Evolutionary conservation across 2,888 invertebrate genomes (phyloP), one percentile per base, ranked within the genome.

Genomic region (Lamellibrachia columna): DNA sequence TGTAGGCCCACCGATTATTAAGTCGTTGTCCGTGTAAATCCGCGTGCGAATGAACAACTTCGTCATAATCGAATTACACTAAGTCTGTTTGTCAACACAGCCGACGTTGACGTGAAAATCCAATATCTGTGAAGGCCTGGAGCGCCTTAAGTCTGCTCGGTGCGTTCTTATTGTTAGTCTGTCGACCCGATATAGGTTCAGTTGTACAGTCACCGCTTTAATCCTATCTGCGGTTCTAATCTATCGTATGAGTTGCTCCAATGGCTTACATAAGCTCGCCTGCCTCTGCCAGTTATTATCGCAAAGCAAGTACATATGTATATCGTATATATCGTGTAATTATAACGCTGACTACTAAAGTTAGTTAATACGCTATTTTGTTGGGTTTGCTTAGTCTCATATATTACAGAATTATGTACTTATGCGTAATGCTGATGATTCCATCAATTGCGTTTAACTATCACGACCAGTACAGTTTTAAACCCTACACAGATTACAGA

Each of bases 61-160:
- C 75, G 22, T 75, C 75, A n/a, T 75, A 75, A 75, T 75, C 75
- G 75, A 75, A 75, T 75, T 75, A 75, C 22, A 22, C 22, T 75
- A 75, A 75, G 75, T n/a, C 75, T 75, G 75, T 75, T 75, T 75
- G 75, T 75, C 75, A 75, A 75, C 75, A 75, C 75, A 22, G n/a
- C 75, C 15, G n/a, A 75, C 75, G 22, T 75, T 75, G 75, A 75
- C 75, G 75, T 75, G 75, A 75, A 75, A 75, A 75, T 75, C 75
- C 75, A 75, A 75, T 75, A 75, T 75, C 75, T 75, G 15, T 22
- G 75, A 22, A 75, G 75, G 75, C n/a, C 22, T 22, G 6, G 15
- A 22, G 11, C 75, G 75, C 6, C 75, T 75, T 75, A 75, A 22
- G 75, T 75, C 75, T 22, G 75, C 75, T 3, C 22, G 2, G 15